Evolutionary conservation across 2,113 vertebrate species (phyloP).

Genomic region (Noctilio leporinus): DNA sequence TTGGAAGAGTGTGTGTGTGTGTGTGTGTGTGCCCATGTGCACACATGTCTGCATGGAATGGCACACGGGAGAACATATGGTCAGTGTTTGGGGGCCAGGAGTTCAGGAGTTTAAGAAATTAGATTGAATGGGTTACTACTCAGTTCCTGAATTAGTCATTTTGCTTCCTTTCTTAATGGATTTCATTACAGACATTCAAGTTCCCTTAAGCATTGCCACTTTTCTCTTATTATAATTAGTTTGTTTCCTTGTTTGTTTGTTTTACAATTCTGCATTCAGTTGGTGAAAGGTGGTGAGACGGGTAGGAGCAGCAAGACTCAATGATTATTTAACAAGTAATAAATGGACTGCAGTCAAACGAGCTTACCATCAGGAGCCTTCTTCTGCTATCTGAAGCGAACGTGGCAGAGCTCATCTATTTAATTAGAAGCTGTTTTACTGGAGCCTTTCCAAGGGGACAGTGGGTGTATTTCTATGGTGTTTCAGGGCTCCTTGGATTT

Average conservation of each 20-base stretch:
- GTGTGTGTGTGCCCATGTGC: background rate
- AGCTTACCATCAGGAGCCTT: constrained; percentile 56
- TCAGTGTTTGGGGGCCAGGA: constrained; percentile 54
- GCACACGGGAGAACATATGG: constrained; percentile 38
- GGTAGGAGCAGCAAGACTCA: constrained; percentile 63
- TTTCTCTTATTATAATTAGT: constrained; percentile 47
- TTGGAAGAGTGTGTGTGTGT: background rate
- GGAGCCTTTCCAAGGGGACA: constrained; percentile 74
- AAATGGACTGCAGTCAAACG: constrained; percentile 52
- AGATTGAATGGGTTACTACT: constrained; percentile 61
- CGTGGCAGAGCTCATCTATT: constrained; percentile 64
- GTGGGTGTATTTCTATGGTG: constrained; percentile 58
- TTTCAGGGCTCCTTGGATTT: constrained; percentile 66
- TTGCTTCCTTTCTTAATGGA: constrained; percentile 70
- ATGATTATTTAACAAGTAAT: constrained; percentile 74
- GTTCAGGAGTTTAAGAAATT: constrained; percentile 64
- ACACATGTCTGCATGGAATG: background rate
- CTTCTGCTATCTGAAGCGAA: constrained; percentile 70
- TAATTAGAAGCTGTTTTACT: constrained; percentile 74
- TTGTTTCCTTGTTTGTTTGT: constrained; percentile 47
- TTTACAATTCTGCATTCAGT: constrained; percentile 53
- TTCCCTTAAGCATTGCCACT: constrained; percentile 51
- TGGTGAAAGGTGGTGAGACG: constrained; percentile 59
- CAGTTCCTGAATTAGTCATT: constrained; percentile 74
- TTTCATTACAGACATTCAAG: constrained; percentile 57